Evolutionary conservation across 2,797 vertebrate species (phyloP).

Genomic region (Hypotaenidia philippensis): DNA sequence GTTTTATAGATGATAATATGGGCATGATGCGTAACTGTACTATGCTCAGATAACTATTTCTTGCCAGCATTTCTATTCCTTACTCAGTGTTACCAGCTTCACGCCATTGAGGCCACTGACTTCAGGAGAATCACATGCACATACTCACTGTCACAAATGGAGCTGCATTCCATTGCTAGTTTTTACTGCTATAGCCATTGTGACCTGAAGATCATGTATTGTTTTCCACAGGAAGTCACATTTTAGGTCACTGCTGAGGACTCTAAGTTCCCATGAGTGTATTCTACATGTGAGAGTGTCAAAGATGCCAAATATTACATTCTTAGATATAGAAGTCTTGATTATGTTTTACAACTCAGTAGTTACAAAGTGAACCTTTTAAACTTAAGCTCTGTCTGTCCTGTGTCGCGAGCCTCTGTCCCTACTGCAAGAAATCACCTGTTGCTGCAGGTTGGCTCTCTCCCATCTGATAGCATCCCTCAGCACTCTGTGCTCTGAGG

Average conservation of each 20-base stretch:
- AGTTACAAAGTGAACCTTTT: neutral
- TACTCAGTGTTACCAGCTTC: conserved; percentile 20
- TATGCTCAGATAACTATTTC: neutral
- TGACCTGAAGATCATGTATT: neutral
- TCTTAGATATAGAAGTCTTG: neutral
- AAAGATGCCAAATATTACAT: neutral
- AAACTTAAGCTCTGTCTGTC: neutral
- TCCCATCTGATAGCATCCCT: neutral
- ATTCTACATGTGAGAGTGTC: neutral
- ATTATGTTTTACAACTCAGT: neutral
- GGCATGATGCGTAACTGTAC: neutral
- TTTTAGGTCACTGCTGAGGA: neutral
- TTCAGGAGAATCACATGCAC: conserved; percentile 33
- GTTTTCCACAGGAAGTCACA: conserved; percentile 26
- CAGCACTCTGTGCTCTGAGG: neutral
- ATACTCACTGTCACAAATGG: neutral
- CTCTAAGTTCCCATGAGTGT: neutral
- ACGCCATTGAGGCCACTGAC: neutral
- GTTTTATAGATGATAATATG: conserved; percentile 49
- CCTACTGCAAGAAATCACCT: neutral
- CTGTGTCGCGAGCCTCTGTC: neutral
- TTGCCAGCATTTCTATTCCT: neutral
- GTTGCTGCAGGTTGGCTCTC: neutral
- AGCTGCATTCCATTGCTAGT: neutral
- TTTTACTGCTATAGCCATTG: neutral